Evolutionary conservation across 2,797 vertebrate genomes (phyloP).

Genomic region (Pterois miles): DNA sequence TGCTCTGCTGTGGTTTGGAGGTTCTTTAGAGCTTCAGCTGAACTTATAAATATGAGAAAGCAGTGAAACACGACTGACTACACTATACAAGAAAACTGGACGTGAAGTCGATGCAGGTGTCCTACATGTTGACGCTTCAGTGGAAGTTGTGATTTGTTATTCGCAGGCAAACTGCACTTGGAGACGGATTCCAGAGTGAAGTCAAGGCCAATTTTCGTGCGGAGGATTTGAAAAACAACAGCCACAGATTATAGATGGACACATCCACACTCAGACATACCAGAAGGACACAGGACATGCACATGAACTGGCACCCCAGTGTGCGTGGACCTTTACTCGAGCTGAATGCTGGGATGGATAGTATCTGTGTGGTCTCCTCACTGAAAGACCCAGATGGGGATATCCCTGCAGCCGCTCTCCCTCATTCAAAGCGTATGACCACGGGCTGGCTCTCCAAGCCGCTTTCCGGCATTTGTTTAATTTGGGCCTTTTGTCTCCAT

Average conservation of each 20-base stretch:
- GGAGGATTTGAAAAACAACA: slow-evolving; percentile 30
- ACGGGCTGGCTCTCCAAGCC: slow-evolving; percentile 80
- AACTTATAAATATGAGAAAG: slow-evolving; percentile 7
- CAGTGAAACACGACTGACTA: slow-evolving; percentile 2
- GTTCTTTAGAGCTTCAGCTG: slow-evolving; percentile 11
- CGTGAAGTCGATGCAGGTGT: slow-evolving; percentile 12
- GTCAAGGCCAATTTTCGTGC: slow-evolving; percentile 15
- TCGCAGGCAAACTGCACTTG: slow-evolving; percentile 29
- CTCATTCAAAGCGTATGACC: slow-evolving; percentile 77
- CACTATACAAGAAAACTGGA: background rate
- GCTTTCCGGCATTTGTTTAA: slow-evolving; percentile 83
- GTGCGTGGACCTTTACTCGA: slow-evolving; percentile 62
- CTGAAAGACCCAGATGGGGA: slow-evolving; percentile 78
- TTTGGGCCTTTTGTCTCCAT: slow-evolving; percentile 81
- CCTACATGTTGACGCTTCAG: background rate
- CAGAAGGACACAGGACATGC: slow-evolving; percentile 45
- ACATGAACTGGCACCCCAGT: slow-evolving; percentile 60
- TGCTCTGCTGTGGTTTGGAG: slow-evolving; percentile 14
- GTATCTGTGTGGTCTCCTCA: slow-evolving; percentile 78
- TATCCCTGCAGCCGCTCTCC: slow-evolving; percentile 74
- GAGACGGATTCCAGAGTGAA: slow-evolving; percentile 31
- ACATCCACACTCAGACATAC: slow-evolving; percentile 24
- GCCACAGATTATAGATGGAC: slow-evolving; percentile 37
- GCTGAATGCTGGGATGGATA: slow-evolving; percentile 69
- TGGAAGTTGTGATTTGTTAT: slow-evolving; percentile 10